A percentile compares a stretch with the other conserved stretches of the same genome.
phyloP scores from a whole-genome alignment of 2,888 invertebrate species.

The Bedellia somnulentella region DNA sequence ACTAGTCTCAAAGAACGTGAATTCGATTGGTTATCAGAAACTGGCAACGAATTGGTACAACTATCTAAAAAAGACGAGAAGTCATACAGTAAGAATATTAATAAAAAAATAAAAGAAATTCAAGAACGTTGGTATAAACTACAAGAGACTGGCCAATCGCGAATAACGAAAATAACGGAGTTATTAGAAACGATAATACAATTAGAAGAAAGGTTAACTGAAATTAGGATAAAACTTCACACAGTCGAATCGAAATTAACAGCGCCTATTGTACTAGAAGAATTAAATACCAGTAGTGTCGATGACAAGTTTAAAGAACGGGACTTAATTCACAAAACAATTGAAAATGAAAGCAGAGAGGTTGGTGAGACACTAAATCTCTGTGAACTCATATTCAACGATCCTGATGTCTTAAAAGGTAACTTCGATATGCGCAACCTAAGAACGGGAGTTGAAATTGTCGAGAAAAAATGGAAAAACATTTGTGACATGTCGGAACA shows the following conservation, averaged over 20 bases:
- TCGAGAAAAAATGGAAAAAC: slow-evolving; percentile 79
- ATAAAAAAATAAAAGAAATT: slow-evolving; percentile 62
- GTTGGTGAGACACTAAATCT: slow-evolving; percentile 78
- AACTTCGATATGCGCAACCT: slow-evolving; percentile 72
- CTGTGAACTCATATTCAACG: slow-evolving; percentile 75
- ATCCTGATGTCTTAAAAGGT: slow-evolving; percentile 71
- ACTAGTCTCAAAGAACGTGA: slow-evolving; percentile 76
- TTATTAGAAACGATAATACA: slow-evolving; percentile 70
- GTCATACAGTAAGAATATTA: slow-evolving; percentile 47
- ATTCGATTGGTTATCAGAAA: slow-evolving; percentile 73
- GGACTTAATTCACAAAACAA: slow-evolving; percentile 71
- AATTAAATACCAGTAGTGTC: slow-evolving; percentile 65
- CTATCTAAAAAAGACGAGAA: slow-evolving; percentile 65
- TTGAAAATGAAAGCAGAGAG: slow-evolving; percentile 76
- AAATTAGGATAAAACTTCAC: slow-evolving; percentile 72
- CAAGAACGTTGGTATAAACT: slow-evolving; percentile 71
- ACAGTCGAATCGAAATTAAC: slow-evolving; percentile 71
- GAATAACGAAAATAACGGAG: slow-evolving; percentile 72
- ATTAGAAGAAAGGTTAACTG: slow-evolving; percentile 71
- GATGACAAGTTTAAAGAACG: slow-evolving; percentile 71
- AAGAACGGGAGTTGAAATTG: slow-evolving; percentile 66
- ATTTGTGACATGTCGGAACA: slow-evolving; percentile 74
- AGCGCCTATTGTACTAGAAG: slow-evolving; percentile 68
- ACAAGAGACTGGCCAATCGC: slow-evolving; percentile 65
- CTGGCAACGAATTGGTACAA: slow-evolving; percentile 67